Base-by-base conservation (phyloP, 1,140 invertebrate genomes). In the Drosophila arawakana region DNA sequence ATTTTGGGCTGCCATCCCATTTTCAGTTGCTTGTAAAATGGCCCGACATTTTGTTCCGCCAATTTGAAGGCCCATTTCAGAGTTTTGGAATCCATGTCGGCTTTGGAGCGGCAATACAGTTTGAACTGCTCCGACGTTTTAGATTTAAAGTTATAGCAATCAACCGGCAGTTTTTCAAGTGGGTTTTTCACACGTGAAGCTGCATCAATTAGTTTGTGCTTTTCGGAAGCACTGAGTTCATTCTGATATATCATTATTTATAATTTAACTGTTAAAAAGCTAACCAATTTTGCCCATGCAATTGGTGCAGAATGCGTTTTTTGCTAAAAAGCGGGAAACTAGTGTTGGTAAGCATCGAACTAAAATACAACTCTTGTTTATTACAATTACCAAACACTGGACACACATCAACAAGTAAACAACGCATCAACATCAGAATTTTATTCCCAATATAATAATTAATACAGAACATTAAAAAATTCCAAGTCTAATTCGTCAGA, bases 1-100 rank as follows among this genome's bases (percentile, higher is more conserved):
- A 94, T 93, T 62, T 93, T 92, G 10, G 93, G 93, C 75, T 95
- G 94, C 96, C 96, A 96, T 3, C 95, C 95, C 94, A 95, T 95
- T 18, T 78, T 86, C 0, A 93, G 92, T 21, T 92, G 78, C 69
- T 94, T 93, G 80, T 95, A 96, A 91, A 94, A 91, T 11, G 91
- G 78, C 60, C 95, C 93, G 93, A 96, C 96, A 81, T 96, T 96
- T 46, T 91, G 88, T 80, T 95, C 94, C 58, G 95, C 94, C 13
- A 96, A 91, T 72, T 95, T 93, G 77, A 95, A 95, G 7, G 94
- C 93, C 95, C 95, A 96, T 39, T 94, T 92, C 2, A 93, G 68
- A 9, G 92, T 91, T 55, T 94, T 92, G 3, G 83, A 15, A 59
- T 92, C 91, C 62, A 91, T 80, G 25, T 92, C 91, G 15, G 37